Conservation (phyloP, 2,113 vertebrate species). For the Menidia beryllina region DNA sequence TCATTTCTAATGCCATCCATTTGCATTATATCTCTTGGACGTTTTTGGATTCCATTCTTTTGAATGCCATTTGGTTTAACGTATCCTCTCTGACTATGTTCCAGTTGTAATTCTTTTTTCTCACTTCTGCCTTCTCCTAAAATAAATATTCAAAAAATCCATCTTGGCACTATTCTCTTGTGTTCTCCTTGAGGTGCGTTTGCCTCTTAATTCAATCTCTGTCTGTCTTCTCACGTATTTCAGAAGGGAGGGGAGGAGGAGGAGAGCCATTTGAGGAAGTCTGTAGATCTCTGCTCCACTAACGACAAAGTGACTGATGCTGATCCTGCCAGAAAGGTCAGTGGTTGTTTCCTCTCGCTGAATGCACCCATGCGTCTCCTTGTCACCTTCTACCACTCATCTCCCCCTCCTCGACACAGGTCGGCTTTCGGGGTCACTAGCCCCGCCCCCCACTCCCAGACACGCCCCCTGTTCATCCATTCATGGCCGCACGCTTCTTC, state of each 20-base stretch:
- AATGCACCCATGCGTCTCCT: constrained; percentile 8
- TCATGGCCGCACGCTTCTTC: constrained; percentile 51
- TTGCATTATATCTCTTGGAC: constrained; percentile 42
- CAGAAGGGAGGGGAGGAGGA: constrained; percentile 78
- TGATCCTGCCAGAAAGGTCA: constrained; percentile 75
- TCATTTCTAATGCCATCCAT: constrained; percentile 45
- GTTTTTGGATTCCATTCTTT: constrained; percentile 38
- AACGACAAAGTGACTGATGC: constrained; percentile 70
- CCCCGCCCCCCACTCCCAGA: constrained; percentile 24
- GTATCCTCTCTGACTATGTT: neutral
- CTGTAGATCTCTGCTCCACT: constrained; percentile 66
- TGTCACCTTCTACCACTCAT: neutral
- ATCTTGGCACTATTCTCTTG: neutral
- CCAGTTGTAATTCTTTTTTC: constrained; percentile 18
- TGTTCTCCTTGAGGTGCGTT: neutral
- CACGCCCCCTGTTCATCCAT: constrained; percentile 42
- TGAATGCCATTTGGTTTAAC: constrained; percentile 45
- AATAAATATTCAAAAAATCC: constrained; percentile 7
- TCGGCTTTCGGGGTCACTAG: constrained; percentile 57
- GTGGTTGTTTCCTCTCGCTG: constrained; percentile 1
- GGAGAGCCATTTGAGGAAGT: constrained; percentile 73
- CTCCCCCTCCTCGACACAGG: constrained; percentile 30
- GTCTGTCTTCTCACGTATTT: constrained; percentile 27
- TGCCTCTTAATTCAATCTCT: constrained; percentile 5
- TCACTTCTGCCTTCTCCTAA: neutral